Percentiles rank a stretch among this genome's conserved stretches.
Conservation (phyloP, 2,888 invertebrate genomes). For the Drosophila maculinotata region DNA sequence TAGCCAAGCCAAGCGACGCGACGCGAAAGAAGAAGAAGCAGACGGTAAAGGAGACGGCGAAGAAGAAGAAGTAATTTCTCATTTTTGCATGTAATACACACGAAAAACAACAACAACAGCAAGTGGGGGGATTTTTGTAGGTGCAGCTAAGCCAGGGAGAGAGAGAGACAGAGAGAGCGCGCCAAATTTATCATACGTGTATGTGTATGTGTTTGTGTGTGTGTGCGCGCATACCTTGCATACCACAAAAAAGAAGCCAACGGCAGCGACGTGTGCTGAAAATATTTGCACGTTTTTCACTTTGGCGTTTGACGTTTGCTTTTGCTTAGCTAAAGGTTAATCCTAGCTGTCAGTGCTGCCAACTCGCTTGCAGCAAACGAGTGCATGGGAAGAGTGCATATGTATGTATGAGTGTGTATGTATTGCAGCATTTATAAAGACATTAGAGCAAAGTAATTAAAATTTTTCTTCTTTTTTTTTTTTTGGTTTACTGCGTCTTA, state of each 20-base stretch:
- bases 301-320: constrained; percentile 41
- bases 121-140: constrained; percentile 24
- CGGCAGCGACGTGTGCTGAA: constrained; percentile 54
- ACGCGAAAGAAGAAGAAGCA: constrained; percentile 37
- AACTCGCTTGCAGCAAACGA: background rate
- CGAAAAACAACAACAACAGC: constrained; percentile 23
- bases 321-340: constrained; percentile 53
- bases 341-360: constrained; percentile 8
- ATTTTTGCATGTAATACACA: constrained; percentile 62
- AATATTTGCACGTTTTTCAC: constrained; percentile 75
- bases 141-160: constrained; percentile 27
- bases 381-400: constrained; percentile 7
- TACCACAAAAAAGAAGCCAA: constrained; percentile 62
- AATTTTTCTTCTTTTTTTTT: no score
- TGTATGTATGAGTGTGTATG: background rate
- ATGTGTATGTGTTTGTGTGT: constrained; percentile 18
- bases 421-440: constrained; percentile 33
- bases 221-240: constrained; percentile 53
- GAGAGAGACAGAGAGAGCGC: constrained; percentile 15
- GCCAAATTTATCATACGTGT: constrained; percentile 4
- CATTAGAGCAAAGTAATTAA: constrained; percentile 41
- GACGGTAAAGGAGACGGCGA: constrained; percentile 27
- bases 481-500: constrained; percentile 1
- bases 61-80: constrained; percentile 46
- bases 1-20: constrained; percentile 74